Evolutionary conservation across 2,888 invertebrate species (phyloP), one percentile per base, ranked within the genome.

Genomic region (Ophion ventricosus): DNA sequence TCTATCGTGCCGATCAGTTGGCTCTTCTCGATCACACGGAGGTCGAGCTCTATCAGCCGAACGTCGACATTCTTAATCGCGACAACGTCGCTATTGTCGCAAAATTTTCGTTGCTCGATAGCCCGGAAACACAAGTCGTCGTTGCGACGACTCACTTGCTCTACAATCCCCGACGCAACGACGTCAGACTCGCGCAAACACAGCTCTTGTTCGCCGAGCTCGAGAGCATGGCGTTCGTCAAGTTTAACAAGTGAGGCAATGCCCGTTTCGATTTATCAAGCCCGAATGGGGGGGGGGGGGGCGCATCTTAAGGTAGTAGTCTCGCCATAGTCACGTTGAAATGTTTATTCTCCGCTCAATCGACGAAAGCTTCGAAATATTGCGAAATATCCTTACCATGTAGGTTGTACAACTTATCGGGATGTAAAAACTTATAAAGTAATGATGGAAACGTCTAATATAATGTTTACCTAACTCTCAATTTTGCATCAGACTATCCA

Each of bases 111-210:
- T 95, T 96, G 0, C 95, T 94, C 82, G 90, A 92, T 0, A 89
- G 94, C 75, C 94, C 94, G 0, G 88, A 93, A 1, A 93, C 94
- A 0, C 94, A 95, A 8, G 93, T 99, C 59, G 95, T 97, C 73
- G 95, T 99, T 0, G 97, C 98, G 3, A 99, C 98, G 14, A 99
- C 99, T 0, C 99, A 99, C 93, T 94, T 99, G 66, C 94, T 99
- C 11, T 99, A 97, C 93, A 99, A 99, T 94, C 98, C 98, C 0
- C 96, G 94, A 87, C 94, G 99, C 57, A 96, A 97, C 25, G 99
- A 99, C 92, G 96, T 99, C 0, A 96, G 98, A 87, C 94, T 99
- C 43, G 98, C 97, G 0, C 99, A 99, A 94, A 94, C 97, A 57
- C 96, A 97, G 90, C 92, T 98, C 54, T 94, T 99, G 10, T 94